A percentile compares a stretch with the other conserved stretches of the same genome.
These are phyloP conservation scores for Cataglyphis hispanica DNA, from an alignment of 1,140 invertebrate species.

Conservation along the genomic window DNA sequence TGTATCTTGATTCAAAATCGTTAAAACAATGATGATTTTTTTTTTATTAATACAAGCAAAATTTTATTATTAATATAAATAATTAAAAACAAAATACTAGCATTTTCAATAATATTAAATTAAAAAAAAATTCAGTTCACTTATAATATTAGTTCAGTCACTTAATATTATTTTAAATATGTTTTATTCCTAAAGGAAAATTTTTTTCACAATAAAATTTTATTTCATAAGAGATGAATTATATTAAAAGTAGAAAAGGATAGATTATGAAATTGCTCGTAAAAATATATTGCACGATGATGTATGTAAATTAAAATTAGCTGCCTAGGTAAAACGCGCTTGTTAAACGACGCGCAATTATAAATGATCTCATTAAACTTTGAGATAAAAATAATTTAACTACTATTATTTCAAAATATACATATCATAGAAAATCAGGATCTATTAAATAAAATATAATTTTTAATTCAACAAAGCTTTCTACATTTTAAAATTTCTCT, in stretches of 20 bases:
- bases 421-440: background rate
- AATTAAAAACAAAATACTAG: too few species aligned
- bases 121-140: too few species aligned
- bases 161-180: too few species aligned
- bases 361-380: constrained; percentile 8
- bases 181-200: background rate
- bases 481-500: background rate
- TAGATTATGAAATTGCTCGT: background rate
- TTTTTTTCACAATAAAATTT: background rate
- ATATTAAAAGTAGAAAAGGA: background rate
- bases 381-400: background rate
- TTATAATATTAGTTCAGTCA: too few species aligned
- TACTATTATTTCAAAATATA: background rate
- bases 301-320: background rate
- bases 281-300: background rate
- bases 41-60: background rate
- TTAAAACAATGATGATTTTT: too few species aligned
- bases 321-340: background rate
- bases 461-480: background rate
- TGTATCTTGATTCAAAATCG: too few species aligned
- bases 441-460: background rate
- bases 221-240: background rate
- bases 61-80: too few species aligned
- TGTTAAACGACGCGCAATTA: background rate
- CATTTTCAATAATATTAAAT: background rate